These are phyloP conservation scores for Coluber constrictor DNA, from an alignment of 2,797 vertebrate species.

Conservation along the genomic window DNA sequence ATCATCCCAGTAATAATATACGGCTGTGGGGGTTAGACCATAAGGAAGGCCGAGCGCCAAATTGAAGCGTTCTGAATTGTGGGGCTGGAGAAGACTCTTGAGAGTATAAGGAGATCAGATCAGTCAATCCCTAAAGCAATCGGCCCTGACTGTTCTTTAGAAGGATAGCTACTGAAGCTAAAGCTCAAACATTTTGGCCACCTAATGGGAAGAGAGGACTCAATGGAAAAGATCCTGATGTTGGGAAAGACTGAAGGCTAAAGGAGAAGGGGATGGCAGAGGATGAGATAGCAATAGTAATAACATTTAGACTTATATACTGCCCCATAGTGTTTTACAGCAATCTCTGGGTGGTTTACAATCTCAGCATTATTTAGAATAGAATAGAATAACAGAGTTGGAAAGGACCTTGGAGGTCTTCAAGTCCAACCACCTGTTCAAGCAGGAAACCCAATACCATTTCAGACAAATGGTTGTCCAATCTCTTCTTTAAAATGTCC, in stretches of 20 bases:
- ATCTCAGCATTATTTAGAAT: not conserved
- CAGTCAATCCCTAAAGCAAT: not conserved
- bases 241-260: not conserved
- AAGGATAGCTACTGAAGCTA: not conserved
- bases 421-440: no score
- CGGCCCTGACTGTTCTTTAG: not conserved
- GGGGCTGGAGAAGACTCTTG: not conserved
- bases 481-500: no score
- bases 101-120: not conserved
- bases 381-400: no score
- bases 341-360: not conserved
- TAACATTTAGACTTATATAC: not conserved
- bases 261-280: not conserved
- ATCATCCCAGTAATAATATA: not conserved
- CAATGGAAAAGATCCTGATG: not conserved
- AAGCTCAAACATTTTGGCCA: not conserved
- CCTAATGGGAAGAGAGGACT: not conserved
- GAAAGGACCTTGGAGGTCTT: no score
- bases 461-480: no score
- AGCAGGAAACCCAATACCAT: no score
- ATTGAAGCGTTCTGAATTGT: not conserved
- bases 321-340: not conserved
- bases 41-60: not conserved
- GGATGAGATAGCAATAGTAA: not conserved
- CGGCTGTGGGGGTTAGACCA: not conserved